These are phyloP conservation scores for Pterocles burchelli DNA, from an alignment of 2,113 vertebrate genomes.

Conservation along the genomic window DNA sequence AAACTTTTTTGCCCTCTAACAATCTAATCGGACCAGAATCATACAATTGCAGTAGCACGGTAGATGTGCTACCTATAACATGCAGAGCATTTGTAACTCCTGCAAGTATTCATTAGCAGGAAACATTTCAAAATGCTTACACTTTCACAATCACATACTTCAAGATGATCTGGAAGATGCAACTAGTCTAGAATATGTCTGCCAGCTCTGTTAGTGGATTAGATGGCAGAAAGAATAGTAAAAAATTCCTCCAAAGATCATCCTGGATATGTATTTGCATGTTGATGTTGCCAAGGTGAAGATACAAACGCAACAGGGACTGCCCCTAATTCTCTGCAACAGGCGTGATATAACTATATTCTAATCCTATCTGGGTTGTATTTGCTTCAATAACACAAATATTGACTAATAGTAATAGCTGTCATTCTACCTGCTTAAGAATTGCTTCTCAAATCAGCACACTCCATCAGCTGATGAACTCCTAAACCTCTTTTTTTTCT, in stretches of 20 bases:
- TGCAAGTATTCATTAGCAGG: neutral
- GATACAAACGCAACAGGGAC: neutral
- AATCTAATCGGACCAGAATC: neutral
- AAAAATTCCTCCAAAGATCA: neutral
- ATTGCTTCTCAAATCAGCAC: neutral
- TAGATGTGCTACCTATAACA: neutral
- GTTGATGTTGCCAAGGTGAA: neutral
- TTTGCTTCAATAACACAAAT: neutral
- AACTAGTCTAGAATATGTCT: neutral
- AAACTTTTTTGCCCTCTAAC: neutral
- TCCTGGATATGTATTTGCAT: neutral
- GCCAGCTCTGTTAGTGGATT: neutral
- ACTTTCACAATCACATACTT: neutral
- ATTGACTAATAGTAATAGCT: neutral
- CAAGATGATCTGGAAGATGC: neutral
- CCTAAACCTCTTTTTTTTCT: neutral
- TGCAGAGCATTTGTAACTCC: neutral
- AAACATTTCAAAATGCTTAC: neutral
- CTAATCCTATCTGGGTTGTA: neutral
- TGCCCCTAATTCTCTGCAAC: neutral
- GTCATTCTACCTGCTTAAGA: neutral
- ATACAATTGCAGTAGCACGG: neutral
- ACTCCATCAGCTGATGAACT: neutral
- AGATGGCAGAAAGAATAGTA: neutral
- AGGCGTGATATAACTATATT: neutral